Percentiles rank a stretch among this genome's conserved stretches.
These are phyloP conservation scores for Caenorhabditis uteleia DNA, from an alignment of 2,888 invertebrate species.

Conservation along the genomic window DNA sequence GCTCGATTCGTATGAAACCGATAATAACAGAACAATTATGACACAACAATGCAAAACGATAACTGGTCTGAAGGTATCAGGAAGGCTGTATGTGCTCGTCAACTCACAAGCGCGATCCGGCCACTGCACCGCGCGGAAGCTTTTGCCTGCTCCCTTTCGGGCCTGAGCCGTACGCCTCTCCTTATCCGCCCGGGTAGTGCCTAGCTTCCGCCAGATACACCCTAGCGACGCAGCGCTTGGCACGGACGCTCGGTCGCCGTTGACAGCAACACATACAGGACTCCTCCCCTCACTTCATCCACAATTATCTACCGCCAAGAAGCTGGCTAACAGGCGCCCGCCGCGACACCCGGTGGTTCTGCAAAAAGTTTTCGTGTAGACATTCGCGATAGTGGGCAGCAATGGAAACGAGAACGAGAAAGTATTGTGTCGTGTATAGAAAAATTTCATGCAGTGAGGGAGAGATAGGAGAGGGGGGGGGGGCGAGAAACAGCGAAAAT, in stretches of 20 bases:
- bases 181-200: conserved; percentile 47
- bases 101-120: conserved; percentile 43
- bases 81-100: conserved; percentile 19
- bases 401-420: no score
- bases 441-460: no score
- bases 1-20: no score
- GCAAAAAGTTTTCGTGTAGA: no score
- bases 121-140: conserved; percentile 57
- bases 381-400: no score
- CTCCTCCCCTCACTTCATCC: conserved; percentile 49
- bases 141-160: conserved; percentile 62
- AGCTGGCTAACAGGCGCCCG: conserved; percentile 50
- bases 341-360: conserved; percentile 36
- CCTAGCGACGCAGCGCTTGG: conserved; percentile 52
- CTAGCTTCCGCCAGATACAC: conserved; percentile 27
- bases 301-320: conserved; percentile 47
- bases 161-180: conserved; percentile 57
- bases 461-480: no score
- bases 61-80: conserved; percentile 38
- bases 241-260: conserved; percentile 50
- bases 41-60: conserved; percentile 25
- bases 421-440: no score
- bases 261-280: conserved; percentile 26
- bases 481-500: no score
- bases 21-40: no score